phyloP scores from a whole-genome alignment of 2,113 vertebrate species.

The Eulemur macaco region DNA sequence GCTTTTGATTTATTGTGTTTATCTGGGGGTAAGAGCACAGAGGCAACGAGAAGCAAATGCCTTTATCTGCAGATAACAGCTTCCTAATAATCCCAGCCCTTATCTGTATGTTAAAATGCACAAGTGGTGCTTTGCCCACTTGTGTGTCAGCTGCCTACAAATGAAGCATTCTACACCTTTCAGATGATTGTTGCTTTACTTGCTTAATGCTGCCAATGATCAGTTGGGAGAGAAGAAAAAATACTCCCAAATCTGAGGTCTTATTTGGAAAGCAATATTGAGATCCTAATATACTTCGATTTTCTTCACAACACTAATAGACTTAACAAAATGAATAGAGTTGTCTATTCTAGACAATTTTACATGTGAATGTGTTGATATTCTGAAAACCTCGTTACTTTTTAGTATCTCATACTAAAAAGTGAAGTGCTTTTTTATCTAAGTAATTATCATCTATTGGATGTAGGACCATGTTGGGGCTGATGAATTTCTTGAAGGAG shows the following conservation, averaged over 20 bases:
- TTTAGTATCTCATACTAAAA: not conserved
- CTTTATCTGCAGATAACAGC: conserved; percentile 51
- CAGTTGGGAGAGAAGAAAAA: not conserved
- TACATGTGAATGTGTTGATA: not conserved
- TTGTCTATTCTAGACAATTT: conserved; percentile 9
- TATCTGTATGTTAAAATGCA: conserved; percentile 60
- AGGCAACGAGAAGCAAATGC: conserved; percentile 28
- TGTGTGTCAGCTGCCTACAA: conserved; percentile 27
- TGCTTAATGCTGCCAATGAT: not conserved
- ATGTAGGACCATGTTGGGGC: not conserved
- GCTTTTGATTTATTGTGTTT: conserved; percentile 54
- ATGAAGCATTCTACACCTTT: conserved; percentile 38
- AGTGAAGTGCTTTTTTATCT: not conserved
- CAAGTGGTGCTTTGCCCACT: conserved; percentile 44
- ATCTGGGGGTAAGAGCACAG: not conserved
- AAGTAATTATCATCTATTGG: not conserved
- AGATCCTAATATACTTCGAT: conserved; percentile 12
- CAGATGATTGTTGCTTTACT: not conserved
- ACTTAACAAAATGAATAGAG: not conserved
- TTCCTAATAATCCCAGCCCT: conserved; percentile 50
- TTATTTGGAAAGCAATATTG: conserved; percentile 40
- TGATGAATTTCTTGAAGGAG: conserved; percentile 23
- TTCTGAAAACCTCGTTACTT: conserved; percentile 6
- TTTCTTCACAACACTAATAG: not conserved
- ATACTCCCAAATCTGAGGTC: not conserved